Percentiles rank a stretch among this genome's conserved stretches.
phyloP scores from a whole-genome alignment of 2,113 vertebrate species.

The Kryptolebias marmoratus region DNA sequence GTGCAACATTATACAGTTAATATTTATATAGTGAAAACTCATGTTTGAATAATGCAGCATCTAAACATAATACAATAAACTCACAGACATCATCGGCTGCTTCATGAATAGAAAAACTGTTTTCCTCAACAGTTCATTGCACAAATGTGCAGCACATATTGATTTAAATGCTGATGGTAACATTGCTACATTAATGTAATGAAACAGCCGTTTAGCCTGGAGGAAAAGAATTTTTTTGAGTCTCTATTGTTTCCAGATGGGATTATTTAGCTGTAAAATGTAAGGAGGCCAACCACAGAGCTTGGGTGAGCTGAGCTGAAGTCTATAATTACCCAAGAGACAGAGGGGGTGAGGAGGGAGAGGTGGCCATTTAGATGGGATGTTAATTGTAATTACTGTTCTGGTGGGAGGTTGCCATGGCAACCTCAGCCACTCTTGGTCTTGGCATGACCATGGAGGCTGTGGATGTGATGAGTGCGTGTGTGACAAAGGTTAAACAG shows the following conservation, averaged over 20 bases:
- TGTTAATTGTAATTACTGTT: conserved; percentile 78
- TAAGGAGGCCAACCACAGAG: conserved; percentile 53
- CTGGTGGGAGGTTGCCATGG: conserved; percentile 72
- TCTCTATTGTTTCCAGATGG: conserved; percentile 53
- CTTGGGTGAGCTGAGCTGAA: conserved; percentile 55
- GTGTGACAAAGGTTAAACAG: conserved; percentile 15
- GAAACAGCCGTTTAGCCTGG: conserved; percentile 47
- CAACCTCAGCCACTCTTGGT: conserved; percentile 62
- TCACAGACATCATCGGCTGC: neutral
- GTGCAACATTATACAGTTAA: conserved; percentile 7
- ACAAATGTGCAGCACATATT: conserved; percentile 44
- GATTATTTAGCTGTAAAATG: conserved; percentile 61
- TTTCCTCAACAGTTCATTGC: conserved; percentile 31
- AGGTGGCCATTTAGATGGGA: conserved; percentile 75
- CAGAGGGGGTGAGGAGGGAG: conserved; percentile 48
- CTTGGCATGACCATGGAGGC: conserved; percentile 49
- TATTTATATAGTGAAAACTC: conserved; percentile 4
- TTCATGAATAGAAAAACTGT: conserved; percentile 20
- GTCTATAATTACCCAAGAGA: conserved; percentile 68
- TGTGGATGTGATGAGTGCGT: neutral
- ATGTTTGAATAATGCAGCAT: conserved; percentile 18
- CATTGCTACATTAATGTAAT: conserved; percentile 33
- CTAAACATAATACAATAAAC: conserved; percentile 9
- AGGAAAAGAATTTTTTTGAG: conserved; percentile 26
- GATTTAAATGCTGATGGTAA: conserved; percentile 40